phyloP scores from a whole-genome alignment of 2,113 vertebrate genomes.

The Leiothrix lutea region DNA sequence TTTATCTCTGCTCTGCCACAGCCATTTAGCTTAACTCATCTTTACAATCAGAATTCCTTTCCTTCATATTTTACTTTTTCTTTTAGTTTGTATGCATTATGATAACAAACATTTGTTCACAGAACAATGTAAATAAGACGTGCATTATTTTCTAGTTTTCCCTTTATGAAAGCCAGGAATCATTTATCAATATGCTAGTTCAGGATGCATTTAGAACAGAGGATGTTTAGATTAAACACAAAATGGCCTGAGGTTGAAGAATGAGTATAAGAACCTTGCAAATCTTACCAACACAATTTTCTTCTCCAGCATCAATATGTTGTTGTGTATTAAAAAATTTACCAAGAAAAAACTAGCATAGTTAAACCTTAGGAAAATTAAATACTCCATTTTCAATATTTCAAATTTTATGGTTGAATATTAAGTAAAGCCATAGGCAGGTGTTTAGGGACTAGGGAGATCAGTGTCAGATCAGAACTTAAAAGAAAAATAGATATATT shows the following conservation, averaged over 20 bases:
- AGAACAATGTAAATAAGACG: background rate
- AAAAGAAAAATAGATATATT: background rate
- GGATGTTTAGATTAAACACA: background rate
- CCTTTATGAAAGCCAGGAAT: background rate
- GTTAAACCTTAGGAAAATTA: background rate
- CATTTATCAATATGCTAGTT: background rate
- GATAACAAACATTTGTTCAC: background rate
- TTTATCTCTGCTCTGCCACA: conserved; percentile 3
- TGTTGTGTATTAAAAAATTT: background rate
- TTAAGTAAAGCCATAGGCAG: background rate
- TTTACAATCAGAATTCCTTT: background rate
- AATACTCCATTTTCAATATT: background rate
- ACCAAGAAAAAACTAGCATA: background rate
- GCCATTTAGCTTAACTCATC: background rate
- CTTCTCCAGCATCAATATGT: background rate
- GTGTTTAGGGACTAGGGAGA: background rate
- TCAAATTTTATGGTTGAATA: background rate
- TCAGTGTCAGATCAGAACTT: background rate
- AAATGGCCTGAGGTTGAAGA: background rate
- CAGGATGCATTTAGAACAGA: background rate
- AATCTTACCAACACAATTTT: background rate
- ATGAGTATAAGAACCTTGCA: background rate
- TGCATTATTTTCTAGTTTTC: background rate
- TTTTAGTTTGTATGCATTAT: background rate
- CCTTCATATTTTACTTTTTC: background rate